These are phyloP conservation scores for Lates calcarifer DNA, from an alignment of 2,113 vertebrate genomes.

Conservation along the genomic window DNA sequence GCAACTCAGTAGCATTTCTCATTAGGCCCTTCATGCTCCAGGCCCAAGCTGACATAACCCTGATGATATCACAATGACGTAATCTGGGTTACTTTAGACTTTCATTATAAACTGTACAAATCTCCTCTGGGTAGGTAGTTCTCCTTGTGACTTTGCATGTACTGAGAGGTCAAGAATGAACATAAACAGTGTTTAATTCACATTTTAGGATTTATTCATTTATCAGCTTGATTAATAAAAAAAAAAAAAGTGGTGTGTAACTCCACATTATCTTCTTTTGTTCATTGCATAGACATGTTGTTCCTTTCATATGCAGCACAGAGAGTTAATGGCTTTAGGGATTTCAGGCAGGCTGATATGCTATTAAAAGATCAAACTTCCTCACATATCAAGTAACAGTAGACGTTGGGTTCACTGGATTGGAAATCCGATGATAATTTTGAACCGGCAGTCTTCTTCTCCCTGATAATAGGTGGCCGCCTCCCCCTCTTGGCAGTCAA, in stretches of 20 bases:
- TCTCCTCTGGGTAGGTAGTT: neutral
- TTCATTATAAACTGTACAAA: too few species aligned
- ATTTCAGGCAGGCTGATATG: neutral
- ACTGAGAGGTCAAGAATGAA: neutral
- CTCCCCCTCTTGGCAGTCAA: slow-evolving; percentile 42
- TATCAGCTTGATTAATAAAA: neutral
- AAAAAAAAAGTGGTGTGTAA: neutral
- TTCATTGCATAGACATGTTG: neutral
- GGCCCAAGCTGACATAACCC: too few species aligned
- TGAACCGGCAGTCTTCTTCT: slow-evolving; percentile 49
- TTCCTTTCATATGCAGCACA: neutral
- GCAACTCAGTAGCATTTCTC: neutral
- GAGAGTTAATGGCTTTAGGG: neutral
- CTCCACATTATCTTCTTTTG: neutral
- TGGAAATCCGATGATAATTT: slow-evolving; percentile 59
- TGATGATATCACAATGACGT: too few species aligned
- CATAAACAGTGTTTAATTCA: neutral
- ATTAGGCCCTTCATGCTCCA: neutral
- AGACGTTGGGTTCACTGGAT: slow-evolving; percentile 36
- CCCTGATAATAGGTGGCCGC: slow-evolving; percentile 57
- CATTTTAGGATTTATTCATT: neutral
- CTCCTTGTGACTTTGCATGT: neutral
- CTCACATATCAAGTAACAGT: slow-evolving; percentile 12
- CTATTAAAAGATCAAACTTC: slow-evolving; percentile 20
- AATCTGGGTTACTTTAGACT: too few species aligned